Evolutionary conservation across 2,113 vertebrate genomes (phyloP).

Genomic region (Antigone vipio): DNA sequence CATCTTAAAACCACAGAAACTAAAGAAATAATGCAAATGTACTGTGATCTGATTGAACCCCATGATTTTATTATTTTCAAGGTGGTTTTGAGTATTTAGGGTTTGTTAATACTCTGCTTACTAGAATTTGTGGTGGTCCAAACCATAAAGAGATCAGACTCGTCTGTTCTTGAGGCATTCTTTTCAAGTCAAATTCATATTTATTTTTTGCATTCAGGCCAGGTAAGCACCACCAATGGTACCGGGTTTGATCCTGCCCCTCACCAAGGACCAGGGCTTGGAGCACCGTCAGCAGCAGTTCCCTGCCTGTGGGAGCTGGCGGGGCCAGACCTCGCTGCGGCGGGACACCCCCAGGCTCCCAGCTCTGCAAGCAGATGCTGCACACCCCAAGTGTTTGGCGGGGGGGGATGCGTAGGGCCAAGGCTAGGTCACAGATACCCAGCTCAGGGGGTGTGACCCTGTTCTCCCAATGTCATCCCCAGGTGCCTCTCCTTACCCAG

Average conservation of each 20-base stretch:
- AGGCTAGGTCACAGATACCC: not conserved
- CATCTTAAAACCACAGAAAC: not conserved
- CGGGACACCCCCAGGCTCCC: not conserved
- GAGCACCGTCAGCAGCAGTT: not conserved
- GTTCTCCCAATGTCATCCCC: not conserved
- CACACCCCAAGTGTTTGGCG: not conserved
- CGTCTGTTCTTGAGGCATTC: not conserved
- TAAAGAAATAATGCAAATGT: not conserved
- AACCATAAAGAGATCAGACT: not conserved
- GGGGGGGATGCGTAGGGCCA: not conserved
- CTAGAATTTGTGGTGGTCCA: not conserved
- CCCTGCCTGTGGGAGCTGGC: not conserved
- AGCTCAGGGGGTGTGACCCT: not conserved
- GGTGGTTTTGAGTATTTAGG: not conserved
- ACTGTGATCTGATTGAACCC: not conserved
- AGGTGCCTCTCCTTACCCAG: conserved; percentile 94
- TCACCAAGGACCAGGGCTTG: not conserved
- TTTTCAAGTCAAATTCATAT: not conserved
- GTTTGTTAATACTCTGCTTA: not conserved
- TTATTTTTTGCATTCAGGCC: not conserved
- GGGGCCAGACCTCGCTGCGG: not conserved
- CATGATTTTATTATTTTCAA: not conserved
- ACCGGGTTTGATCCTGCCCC: not conserved
- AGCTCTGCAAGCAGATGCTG: not conserved
- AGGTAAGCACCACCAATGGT: not conserved